These are phyloP conservation scores for Orgyia antiqua DNA, from an alignment of 2,888 invertebrate genomes.

Conservation along the genomic window DNA sequence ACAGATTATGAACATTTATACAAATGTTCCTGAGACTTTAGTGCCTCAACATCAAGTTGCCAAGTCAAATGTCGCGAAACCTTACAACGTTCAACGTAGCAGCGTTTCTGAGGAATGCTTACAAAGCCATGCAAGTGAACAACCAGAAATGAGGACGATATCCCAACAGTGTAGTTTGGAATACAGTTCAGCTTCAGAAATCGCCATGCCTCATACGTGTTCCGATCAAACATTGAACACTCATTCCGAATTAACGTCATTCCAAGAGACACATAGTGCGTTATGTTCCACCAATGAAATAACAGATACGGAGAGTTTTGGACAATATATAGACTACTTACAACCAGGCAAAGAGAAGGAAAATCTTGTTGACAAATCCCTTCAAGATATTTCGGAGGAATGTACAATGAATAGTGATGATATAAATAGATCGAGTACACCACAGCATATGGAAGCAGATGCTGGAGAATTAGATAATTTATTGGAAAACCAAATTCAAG, in stretches of 20 bases:
- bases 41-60: slow-evolving; percentile 79
- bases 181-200: slow-evolving; percentile 80
- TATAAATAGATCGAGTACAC: slow-evolving; percentile 49
- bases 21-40: slow-evolving; percentile 80
- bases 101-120: slow-evolving; percentile 69
- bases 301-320: slow-evolving; percentile 72
- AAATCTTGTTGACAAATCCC: slow-evolving; percentile 53
- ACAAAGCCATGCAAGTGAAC: slow-evolving; percentile 57
- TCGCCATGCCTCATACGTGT: slow-evolving; percentile 71
- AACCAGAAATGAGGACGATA: slow-evolving; percentile 79
- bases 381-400: slow-evolving; percentile 69
- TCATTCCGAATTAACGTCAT: slow-evolving; percentile 67
- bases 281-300: slow-evolving; percentile 71
- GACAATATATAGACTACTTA: slow-evolving; percentile 67
- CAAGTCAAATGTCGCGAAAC: slow-evolving; percentile 51
- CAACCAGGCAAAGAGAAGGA: slow-evolving; percentile 60
- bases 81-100: slow-evolving; percentile 51
- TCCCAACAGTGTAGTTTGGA: slow-evolving; percentile 85
- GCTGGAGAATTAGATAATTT: slow-evolving; percentile 52
- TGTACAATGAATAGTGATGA: slow-evolving; percentile 69
- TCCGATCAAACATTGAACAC: slow-evolving; percentile 73
- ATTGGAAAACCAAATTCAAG: slow-evolving; percentile 41
- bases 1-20: slow-evolving; percentile 79
- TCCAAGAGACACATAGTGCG: slow-evolving; percentile 70
- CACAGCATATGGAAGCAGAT: slow-evolving; percentile 41